Evolutionary conservation across 2,888 invertebrate genomes (phyloP), one percentile per base, ranked within the genome.

Genomic region (Rhynchonema sp.): DNA sequence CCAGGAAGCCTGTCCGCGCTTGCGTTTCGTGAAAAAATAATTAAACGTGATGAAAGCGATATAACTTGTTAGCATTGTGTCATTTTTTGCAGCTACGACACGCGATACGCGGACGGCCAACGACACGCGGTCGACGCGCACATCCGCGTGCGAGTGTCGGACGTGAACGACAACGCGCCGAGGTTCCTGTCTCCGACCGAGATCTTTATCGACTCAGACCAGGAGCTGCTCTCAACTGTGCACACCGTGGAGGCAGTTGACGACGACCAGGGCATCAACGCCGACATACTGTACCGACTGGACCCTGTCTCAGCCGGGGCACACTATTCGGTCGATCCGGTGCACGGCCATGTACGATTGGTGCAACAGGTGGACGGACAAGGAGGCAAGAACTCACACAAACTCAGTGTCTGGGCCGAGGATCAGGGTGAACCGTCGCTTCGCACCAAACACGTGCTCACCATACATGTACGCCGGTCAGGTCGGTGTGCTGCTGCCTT

Each of bases 121-220:
- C 81, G 86, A 1, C 82, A 82, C 68, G 78, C 82, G 17, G 83
- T 84, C 0, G 81, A 82, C 64, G 81, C 82, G 2, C 80, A 81
- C 66, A 79, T 90, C 30, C 76, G 78, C 61, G 82, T 94, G 59
- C 87, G 90, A 76, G 74, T 77, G 63, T 84, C 86, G 66, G 92
- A 94, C 77, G 91, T 92, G 25, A 89, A 94, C 77, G 92, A 92
- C 77, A 92, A 92, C 75, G 80, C 87, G 59, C 90, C 92, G 1
- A 78, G 79, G 65, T 92, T 92, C 75, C 59, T 55, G n/a, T n/a
- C n/a, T n/a, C n/a, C n/a, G 9, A 56, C 70, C 77, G 88, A 91
- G 74, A 86, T 88, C n/a, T n/a, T n/a, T n/a, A n/a, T n/a, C n/a
- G n/a, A n/a, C n/a, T n/a, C n/a, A n/a, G n/a, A n/a, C n/a, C n/a